phyloP scores from a whole-genome alignment of 2,888 invertebrate genomes.

The Eupithecia tripunctaria region DNA sequence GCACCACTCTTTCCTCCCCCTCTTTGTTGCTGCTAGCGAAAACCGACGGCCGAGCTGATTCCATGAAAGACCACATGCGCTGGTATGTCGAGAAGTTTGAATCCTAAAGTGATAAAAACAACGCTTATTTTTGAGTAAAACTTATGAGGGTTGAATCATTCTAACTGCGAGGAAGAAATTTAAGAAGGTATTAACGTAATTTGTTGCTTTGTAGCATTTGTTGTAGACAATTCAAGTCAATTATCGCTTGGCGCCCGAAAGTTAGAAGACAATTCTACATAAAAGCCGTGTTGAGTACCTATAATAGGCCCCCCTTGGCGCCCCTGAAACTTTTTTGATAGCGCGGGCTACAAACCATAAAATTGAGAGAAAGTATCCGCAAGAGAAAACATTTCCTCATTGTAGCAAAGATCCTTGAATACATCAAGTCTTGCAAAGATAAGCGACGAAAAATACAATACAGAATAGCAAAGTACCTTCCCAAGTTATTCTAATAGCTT shows the following conservation, averaged over 20 bases:
- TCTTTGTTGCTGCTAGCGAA: conserved; percentile 94
- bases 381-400: conserved; percentile 31
- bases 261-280: conserved; percentile 34
- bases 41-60: conserved; percentile 93
- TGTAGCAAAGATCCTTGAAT: conserved; percentile 19
- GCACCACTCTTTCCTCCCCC: conserved; percentile 94
- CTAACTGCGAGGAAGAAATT: not conserved
- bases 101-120: conserved; percentile 83
- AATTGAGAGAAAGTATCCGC: conserved; percentile 30
- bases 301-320: conserved; percentile 30
- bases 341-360: conserved; percentile 34
- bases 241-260: conserved; percentile 22
- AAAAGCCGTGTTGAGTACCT: conserved; percentile 30
- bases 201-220: conserved; percentile 9
- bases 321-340: conserved; percentile 41
- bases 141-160: not conserved
- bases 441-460: conserved; percentile 17
- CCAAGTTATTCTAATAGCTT: conserved; percentile 13
- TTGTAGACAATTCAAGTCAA: conserved; percentile 17
- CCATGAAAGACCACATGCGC: conserved; percentile 98
- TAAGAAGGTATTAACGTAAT: conserved; percentile 1
- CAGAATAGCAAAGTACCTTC: conserved; percentile 3
- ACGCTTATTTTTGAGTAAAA: not conserved
- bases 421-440: conserved; percentile 7
- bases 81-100: conserved; percentile 97